Percentiles rank a stretch among this genome's conserved stretches.
These are phyloP conservation scores for Macrosiphum euphorbiae DNA, from an alignment of 2,888 invertebrate species.

Conservation along the genomic window DNA sequence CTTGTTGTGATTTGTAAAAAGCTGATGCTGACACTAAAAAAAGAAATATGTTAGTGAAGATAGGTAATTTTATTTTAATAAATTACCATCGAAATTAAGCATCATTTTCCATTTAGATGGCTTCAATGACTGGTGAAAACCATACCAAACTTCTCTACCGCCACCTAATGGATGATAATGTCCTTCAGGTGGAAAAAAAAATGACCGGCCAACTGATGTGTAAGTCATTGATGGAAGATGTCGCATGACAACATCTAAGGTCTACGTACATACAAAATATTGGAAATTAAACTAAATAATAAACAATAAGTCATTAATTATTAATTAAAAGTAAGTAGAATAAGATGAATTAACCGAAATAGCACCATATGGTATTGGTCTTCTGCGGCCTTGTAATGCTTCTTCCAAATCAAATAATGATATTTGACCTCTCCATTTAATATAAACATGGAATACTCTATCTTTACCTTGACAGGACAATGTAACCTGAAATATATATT, in stretches of 20 bases:
- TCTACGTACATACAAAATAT: constrained; percentile 71
- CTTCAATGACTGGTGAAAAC: constrained; percentile 99
- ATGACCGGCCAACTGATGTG: constrained; percentile 98
- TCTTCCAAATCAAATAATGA: constrained; percentile 97
- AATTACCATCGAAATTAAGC: constrained; percentile 97
- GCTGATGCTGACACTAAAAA: constrained; percentile 96
- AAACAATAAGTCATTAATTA: neutral
- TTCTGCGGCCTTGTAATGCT: constrained; percentile 94
- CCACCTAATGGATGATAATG: constrained; percentile 97
- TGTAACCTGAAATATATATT: constrained; percentile 77
- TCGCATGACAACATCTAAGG: constrained; percentile 98
- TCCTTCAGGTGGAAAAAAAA: constrained; percentile 98
- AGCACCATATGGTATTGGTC: constrained; percentile 97
- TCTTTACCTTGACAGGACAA: constrained; percentile 99
- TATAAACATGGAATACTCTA: constrained; percentile 95
- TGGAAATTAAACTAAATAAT: constrained; percentile 1
- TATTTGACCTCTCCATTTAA: constrained; percentile 98
- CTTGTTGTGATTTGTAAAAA: constrained; percentile 99
- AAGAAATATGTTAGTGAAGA: constrained; percentile 51
- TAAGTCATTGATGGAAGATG: constrained; percentile 99
- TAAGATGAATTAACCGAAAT: constrained; percentile 74
- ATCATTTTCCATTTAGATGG: constrained; percentile 99
- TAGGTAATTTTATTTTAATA: neutral
- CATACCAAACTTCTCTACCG: constrained; percentile 99
- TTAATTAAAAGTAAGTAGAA: neutral